Percentiles rank a stretch among this genome's conserved stretches.
Conservation (phyloP, 2,888 invertebrate genomes). For the Aleiodes leptofemur region DNA sequence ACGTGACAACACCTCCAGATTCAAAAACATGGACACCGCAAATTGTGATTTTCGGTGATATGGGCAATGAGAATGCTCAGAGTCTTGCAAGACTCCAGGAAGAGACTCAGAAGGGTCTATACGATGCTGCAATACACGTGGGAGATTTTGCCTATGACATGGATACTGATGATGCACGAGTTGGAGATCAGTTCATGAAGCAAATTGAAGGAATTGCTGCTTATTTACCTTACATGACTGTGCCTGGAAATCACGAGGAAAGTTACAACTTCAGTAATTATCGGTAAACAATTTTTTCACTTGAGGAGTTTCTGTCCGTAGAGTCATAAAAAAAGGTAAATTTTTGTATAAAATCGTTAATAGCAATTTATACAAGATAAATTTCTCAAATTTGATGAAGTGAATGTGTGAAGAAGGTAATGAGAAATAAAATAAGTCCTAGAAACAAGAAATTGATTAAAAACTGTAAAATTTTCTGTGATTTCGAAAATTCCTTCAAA, state of each 20-base stretch:
- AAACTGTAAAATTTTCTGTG: too few species aligned
- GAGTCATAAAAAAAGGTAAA: too few species aligned
- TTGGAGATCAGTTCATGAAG: constrained; percentile 95
- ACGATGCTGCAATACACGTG: constrained; percentile 93
- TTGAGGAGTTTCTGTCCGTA: too few species aligned
- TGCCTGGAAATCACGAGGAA: constrained; percentile 94
- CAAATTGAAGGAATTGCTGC: constrained; percentile 94
- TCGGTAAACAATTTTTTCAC: constrained; percentile 69
- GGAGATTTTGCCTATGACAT: constrained; percentile 98
- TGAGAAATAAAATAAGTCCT: too few species aligned
- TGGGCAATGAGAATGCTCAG: constrained; percentile 95
- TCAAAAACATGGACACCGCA: constrained; percentile 85
- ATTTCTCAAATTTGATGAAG: too few species aligned
- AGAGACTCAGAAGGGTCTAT: constrained; percentile 86
- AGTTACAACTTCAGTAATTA: constrained; percentile 97
- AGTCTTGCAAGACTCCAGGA: constrained; percentile 89
- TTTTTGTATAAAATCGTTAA: too few species aligned
- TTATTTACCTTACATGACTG: constrained; percentile 93
- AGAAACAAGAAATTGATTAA: too few species aligned
- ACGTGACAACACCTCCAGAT: constrained; percentile 84
- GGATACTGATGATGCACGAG: constrained; percentile 86
- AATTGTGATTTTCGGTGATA: constrained; percentile 93
- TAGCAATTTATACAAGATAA: too few species aligned
- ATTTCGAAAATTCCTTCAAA: too few species aligned
- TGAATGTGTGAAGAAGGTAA: too few species aligned